Conservation (phyloP, 2,797 vertebrate species). For the Buceros bicornis region DNA sequence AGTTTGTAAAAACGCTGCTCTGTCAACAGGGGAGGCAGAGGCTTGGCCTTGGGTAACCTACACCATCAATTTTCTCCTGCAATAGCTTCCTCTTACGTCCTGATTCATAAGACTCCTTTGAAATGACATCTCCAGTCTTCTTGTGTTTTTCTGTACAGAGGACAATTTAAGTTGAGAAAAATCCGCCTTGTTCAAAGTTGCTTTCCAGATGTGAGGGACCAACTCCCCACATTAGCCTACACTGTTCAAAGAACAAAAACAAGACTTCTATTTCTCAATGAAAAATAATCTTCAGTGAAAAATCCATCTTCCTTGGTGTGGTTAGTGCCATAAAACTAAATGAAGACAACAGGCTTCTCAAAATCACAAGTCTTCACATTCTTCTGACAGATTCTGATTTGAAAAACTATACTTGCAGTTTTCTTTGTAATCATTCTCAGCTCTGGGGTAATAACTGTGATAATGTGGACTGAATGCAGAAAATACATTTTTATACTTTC, state of each 20-base stretch:
- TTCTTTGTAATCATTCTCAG: conserved; percentile 24
- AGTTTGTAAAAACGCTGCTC: not conserved
- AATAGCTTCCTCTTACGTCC: not conserved
- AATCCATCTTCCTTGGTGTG: not conserved
- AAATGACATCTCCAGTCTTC: not conserved
- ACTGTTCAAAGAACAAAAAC: not conserved
- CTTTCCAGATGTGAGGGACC: not conserved
- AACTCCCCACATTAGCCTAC: not conserved
- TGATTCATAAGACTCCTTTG: not conserved
- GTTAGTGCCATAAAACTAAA: not conserved
- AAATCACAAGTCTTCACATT: not conserved
- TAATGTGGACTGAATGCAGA: not conserved
- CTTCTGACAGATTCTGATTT: not conserved
- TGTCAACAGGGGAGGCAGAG: not conserved
- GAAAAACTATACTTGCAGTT: conserved; percentile 22
- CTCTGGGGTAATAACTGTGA: not conserved
- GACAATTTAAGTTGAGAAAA: not conserved
- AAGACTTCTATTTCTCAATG: not conserved
- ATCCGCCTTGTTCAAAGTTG: not conserved
- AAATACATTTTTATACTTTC: not conserved
- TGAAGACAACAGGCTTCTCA: not conserved
- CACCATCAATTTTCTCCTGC: not conserved
- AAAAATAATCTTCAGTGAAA: conserved; percentile 1
- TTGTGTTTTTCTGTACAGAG: not conserved
- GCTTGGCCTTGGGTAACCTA: not conserved